Conservation (phyloP, 1,140 invertebrate genomes). For the Sycophila sp. region DNA sequence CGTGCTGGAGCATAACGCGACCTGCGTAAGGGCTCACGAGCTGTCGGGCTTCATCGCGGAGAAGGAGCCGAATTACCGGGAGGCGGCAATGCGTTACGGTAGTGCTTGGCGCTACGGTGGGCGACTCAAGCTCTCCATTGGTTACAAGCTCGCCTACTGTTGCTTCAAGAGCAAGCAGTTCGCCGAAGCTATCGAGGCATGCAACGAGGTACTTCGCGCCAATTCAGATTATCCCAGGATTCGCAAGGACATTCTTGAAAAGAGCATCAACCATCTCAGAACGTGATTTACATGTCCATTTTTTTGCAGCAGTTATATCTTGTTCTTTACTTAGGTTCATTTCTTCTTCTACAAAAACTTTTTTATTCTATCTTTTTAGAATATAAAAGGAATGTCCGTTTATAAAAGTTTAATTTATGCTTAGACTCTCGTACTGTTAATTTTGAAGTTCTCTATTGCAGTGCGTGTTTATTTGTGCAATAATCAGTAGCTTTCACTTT, state of each 20-base stretch:
- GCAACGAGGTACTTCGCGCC: constrained; percentile 81
- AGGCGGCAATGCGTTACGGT: constrained; percentile 86
- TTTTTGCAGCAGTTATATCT: no score
- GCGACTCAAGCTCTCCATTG: constrained; percentile 82
- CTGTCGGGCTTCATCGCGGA: constrained; percentile 88
- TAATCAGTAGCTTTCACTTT: no score
- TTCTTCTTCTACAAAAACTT: no score
- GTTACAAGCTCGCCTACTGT: constrained; percentile 93
- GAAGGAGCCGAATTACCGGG: constrained; percentile 91
- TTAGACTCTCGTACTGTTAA: no score
- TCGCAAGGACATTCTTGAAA: constrained; percentile 93
- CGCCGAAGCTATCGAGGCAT: constrained; percentile 86
- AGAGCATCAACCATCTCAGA: constrained; percentile 86
- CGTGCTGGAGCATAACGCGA: constrained; percentile 89
- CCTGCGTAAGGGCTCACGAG: constrained; percentile 91
- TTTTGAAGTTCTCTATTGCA: no score
- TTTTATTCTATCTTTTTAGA: no score
- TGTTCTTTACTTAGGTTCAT: no score
- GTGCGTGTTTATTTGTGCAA: no score
- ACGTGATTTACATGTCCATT: no score
- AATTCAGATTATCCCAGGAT: constrained; percentile 92
- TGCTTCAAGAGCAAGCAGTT: constrained; percentile 91
- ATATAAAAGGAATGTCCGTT: no score
- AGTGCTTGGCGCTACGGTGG: constrained; percentile 86
- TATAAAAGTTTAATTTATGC: no score